Evolutionary conservation across 2,888 invertebrate species (phyloP), one percentile per base, ranked within the genome.

Genomic region (Nasonovia ribisnigri): DNA sequence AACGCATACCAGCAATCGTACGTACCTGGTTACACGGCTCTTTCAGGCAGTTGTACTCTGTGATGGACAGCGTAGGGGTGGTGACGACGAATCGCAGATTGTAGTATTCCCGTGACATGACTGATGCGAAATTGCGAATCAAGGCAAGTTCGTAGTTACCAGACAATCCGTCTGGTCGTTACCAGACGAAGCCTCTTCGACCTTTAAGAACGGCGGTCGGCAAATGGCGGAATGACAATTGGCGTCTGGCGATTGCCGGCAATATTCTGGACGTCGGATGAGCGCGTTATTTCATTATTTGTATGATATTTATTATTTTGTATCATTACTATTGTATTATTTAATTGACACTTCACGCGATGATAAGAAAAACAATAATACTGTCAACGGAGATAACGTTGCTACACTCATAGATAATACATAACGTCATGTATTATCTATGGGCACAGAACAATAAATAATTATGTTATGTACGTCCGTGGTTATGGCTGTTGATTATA

Each of bases 71-170:
- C 29, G 93, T 90, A 57, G 93, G 93, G 1, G 93, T 90, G 36
- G 93, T 93, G 42, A 93, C 90, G 24, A 90, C 84, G 48, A 93
- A 93, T 60, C 48, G 84, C 60, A 90, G 20, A 8, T 93, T 86
- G 48, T 90, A 90, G 60, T 93, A 93, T 20, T 93, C 93, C 20
- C 84, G 93, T 36, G 93, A 93, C 93, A 93, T 93, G 67, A 48
- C 67, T 48, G 29, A 16, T 10, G 43, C 8, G 26, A 57, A 57
- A 57, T 57, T 6, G 26, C 57, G 11, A 42, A 97, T 97, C 36
- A 98, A n/a, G 67, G 6, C 67, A 67, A 36, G n/a, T 20, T 77
- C 20, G 77, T 20, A 20, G 77, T 36, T 8, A 36, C 77, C 77
- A 77, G 36, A 77, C 20, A 20, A 36, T 36, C 36, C 36, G 36